Evolutionary conservation across 2,113 vertebrate genomes (phyloP).

Genomic region (Hemiprocne comata): DNA sequence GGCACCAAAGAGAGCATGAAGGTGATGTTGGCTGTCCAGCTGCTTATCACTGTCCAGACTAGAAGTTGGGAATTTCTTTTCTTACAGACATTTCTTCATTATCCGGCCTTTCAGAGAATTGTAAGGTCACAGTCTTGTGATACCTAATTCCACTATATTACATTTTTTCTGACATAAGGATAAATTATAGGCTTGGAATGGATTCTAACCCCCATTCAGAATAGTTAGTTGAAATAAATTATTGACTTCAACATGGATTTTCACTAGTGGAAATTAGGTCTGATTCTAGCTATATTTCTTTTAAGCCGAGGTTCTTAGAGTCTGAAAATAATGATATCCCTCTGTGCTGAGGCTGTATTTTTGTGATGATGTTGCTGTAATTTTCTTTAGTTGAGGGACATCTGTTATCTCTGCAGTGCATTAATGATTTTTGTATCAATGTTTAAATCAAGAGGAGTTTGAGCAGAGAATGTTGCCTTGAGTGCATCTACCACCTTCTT

Average conservation of each 20-base stretch:
- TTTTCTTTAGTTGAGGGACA: conserved; percentile 19
- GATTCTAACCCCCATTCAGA: neutral
- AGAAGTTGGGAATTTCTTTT: neutral
- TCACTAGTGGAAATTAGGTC: neutral
- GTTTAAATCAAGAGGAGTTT: neutral
- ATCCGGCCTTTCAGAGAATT: neutral
- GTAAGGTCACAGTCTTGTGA: neutral
- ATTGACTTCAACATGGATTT: conserved; percentile 2
- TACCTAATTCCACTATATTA: neutral
- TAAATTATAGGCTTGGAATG: neutral
- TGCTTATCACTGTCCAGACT: neutral
- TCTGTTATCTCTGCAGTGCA: neutral
- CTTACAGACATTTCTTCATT: neutral
- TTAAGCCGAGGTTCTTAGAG: neutral
- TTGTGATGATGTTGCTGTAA: neutral
- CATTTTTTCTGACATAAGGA: neutral
- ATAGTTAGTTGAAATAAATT: conserved; percentile 41
- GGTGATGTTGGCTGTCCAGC: neutral
- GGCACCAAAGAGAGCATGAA: neutral
- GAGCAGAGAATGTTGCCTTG: neutral
- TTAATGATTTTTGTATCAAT: neutral
- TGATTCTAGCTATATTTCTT: conserved; percentile 10
- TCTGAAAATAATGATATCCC: neutral
- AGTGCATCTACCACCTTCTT: neutral
- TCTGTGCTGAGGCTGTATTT: neutral